phyloP scores from a whole-genome alignment of 2,113 vertebrate genomes.

The Cyanistes caeruleus region DNA sequence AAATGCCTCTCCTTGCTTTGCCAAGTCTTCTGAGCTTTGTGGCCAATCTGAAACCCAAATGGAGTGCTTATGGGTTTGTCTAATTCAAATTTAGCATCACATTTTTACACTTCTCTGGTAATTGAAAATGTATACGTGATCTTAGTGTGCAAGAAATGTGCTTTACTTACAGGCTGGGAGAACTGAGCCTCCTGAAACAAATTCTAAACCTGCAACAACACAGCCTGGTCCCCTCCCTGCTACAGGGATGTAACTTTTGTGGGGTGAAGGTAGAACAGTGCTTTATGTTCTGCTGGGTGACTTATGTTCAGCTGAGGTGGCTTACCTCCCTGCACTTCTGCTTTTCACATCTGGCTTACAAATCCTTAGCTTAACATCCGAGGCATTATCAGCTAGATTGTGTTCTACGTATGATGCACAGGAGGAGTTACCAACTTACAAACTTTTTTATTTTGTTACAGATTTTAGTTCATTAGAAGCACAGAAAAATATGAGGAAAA shows the following conservation, averaged over 20 bases:
- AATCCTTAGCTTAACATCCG: neutral
- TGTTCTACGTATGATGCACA: neutral
- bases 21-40: neutral
- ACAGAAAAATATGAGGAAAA: neutral
- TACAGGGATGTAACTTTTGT: neutral
- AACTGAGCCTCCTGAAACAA: neutral
- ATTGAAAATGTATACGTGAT: neutral
- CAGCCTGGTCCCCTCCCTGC: neutral
- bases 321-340: neutral
- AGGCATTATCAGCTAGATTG: neutral
- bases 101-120: neutral
- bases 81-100: neutral
- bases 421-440: neutral
- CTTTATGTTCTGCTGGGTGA: neutral
- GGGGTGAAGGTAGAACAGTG: neutral
- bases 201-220: neutral
- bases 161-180: neutral
- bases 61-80: neutral
- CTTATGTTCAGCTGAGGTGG: neutral
- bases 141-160: neutral
- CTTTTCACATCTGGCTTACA: neutral
- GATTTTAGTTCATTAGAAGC: neutral
- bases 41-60: slow-evolving; percentile 31
- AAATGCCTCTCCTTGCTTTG: neutral
- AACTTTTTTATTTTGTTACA: neutral